Base-by-base conservation (phyloP, 2,888 invertebrate species). In the Lepetodrilus schrolli region DNA sequence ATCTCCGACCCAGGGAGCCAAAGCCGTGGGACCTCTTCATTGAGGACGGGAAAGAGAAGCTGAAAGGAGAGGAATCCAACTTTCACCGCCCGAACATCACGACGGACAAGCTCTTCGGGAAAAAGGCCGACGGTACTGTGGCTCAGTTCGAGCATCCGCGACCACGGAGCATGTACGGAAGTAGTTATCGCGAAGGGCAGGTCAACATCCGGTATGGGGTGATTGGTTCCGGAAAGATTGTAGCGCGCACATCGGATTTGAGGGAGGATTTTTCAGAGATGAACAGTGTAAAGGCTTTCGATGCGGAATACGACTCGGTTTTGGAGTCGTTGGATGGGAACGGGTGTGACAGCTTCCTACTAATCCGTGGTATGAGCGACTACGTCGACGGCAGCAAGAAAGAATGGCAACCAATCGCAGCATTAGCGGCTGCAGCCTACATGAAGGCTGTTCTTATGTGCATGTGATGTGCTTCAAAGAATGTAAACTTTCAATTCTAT, bases 391-490 rank as follows among this genome's bases (percentile, higher is more conserved):
- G 99, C 43, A 95, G 95, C 0, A 94, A 95, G 76, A 95, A 96
- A 86, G 96, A 97, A 87, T 99, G 99, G 99, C 98, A 98, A 90
- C 96, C 97, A 0, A 97, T 96, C 90, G 95, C 98, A 0, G 94
- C 98, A 0, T 91, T 98, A 50, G 95, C 95, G 0, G 98, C 98
- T 4, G 98, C 98, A 2, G 94, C 96, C 68, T 96, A 97, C 70
- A 95, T 96, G 93, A 97, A 97, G 91, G 93, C 96, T 3, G 93
- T 98, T 20, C 73, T 87, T 10, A 74, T 81, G 71, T 76, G 79
- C 1, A 58, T 87, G 70, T 83, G 77, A 74, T 1, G 47, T 4
- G 4, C 2, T 47, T 2, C 7, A 2, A 17, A n/a, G n/a, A n/a
- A n/a, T n/a, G n/a, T n/a, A n/a, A n/a, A n/a, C n/a, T n/a, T n/a